Evolutionary conservation across 2,113 vertebrate species (phyloP).

Genomic region (Rhabdomys dilectus): DNA sequence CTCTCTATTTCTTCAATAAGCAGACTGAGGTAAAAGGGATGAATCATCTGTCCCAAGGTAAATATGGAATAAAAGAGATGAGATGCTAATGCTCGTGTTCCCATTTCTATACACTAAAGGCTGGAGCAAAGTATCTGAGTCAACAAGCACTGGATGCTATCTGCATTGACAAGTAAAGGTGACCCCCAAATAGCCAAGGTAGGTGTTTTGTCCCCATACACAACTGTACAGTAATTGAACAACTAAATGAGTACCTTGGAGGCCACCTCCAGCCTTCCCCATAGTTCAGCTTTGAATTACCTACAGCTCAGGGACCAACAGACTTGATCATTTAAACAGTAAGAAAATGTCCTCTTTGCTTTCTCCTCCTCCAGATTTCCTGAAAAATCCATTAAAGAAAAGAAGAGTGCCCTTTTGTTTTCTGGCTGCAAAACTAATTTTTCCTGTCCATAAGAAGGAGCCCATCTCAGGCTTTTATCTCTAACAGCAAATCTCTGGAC

Average conservation of each 20-base stretch:
- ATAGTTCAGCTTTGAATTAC: not conserved
- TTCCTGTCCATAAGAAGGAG: conserved; percentile 33
- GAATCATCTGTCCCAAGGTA: not conserved
- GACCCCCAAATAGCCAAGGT: not conserved
- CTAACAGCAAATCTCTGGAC: conserved; percentile 51
- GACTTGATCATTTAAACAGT: not conserved
- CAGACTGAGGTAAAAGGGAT: not conserved
- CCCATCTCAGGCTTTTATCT: conserved; percentile 35
- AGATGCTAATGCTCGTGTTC: not conserved
- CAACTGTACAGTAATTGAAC: not conserved
- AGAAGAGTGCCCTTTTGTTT: not conserved
- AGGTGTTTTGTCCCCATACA: not conserved
- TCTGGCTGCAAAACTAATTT: conserved; percentile 26
- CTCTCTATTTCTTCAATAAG: not conserved
- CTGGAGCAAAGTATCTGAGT: not conserved
- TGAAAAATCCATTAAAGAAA: conserved; percentile 37
- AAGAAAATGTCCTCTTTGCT: conserved; percentile 1
- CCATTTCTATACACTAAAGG: not conserved
- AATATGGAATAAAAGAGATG: not conserved
- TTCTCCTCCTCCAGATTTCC: not conserved
- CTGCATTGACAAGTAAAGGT: not conserved
- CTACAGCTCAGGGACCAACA: not conserved
- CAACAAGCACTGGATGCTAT: not conserved
- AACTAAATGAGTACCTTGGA: not conserved
- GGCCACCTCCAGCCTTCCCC: not conserved